These are phyloP conservation scores for Lutraria lutraria DNA, from an alignment of 2,888 invertebrate genomes.

Conservation along the genomic window DNA sequence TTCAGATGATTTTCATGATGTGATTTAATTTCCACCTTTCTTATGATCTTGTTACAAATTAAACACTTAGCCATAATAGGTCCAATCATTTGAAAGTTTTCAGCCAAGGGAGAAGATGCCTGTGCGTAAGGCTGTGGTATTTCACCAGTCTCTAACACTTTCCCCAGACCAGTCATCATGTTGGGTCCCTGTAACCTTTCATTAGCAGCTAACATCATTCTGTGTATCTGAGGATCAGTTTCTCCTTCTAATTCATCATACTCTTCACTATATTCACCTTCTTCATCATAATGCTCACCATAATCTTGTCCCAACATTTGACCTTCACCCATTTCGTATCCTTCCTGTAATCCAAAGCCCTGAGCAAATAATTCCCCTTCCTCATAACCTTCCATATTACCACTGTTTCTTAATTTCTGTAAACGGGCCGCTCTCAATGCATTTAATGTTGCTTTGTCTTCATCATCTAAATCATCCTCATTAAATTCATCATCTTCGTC, in stretches of 20 bases:
- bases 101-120: slow-evolving; percentile 32
- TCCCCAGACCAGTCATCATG: neutral
- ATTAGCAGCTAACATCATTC: slow-evolving; percentile 14
- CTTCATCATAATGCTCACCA: slow-evolving; percentile 53
- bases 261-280: slow-evolving; percentile 53
- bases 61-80: slow-evolving; percentile 65
- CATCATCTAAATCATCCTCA: slow-evolving; percentile 60
- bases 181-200: slow-evolving; percentile 1
- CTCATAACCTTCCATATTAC: slow-evolving; percentile 10
- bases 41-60: slow-evolving; percentile 65
- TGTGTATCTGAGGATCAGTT: neutral
- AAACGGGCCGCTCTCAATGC: slow-evolving; percentile 40
- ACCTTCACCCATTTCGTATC: neutral
- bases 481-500: slow-evolving; percentile 58
- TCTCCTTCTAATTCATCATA: slow-evolving; percentile 51
- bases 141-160: neutral
- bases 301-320: slow-evolving; percentile 21
- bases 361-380: slow-evolving; percentile 21
- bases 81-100: slow-evolving; percentile 59
- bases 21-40: slow-evolving; percentile 58
- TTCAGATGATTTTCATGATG: slow-evolving; percentile 61
- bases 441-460: slow-evolving; percentile 45
- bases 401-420: slow-evolving; percentile 15
- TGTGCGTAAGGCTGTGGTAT: slow-evolving; percentile 21
- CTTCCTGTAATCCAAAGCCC: slow-evolving; percentile 10